A percentile compares a stretch with the other conserved stretches of the same genome.
These are phyloP conservation scores for Ptyas mucosa DNA, from an alignment of 2,113 vertebrate species.

Conservation along the genomic window DNA sequence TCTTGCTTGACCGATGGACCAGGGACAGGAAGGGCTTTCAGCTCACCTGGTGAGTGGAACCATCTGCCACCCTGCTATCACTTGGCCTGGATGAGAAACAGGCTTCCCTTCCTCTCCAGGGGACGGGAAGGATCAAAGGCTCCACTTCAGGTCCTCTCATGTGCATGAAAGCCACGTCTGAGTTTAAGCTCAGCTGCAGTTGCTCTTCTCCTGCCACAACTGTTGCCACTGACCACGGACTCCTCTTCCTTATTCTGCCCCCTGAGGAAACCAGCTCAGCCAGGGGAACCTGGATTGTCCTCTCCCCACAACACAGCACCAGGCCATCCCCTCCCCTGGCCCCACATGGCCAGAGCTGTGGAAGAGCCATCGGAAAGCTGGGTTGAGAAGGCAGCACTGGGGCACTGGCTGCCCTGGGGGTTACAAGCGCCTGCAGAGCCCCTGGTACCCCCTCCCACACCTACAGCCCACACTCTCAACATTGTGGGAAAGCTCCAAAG, in stretches of 20 bases:
- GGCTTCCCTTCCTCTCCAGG: not conserved
- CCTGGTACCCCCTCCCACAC: no score
- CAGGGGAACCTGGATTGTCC: constrained; percentile 9
- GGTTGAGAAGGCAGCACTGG: not conserved
- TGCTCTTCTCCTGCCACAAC: constrained; percentile 51
- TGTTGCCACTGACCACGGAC: constrained; percentile 62
- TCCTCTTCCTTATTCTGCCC: no score
- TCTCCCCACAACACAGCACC: not conserved
- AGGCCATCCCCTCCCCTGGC: no score
- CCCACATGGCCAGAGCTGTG: not conserved
- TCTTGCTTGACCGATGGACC: not conserved
- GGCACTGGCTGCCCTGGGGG: no score
- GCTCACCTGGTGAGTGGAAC: not conserved
- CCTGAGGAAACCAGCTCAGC: not conserved
- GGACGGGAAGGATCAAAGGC: not conserved
- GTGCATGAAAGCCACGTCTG: not conserved
- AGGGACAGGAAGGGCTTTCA: not conserved
- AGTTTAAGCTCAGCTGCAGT: not conserved
- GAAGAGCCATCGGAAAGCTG: not conserved
- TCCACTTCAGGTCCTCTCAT: not conserved
- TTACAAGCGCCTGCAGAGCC: no score
- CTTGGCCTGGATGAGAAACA: not conserved
- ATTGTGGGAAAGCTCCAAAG: not conserved
- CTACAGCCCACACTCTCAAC: no score
- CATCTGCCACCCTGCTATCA: not conserved